A percentile compares a stretch with the other conserved stretches of the same genome.
Conservation (phyloP, 2,113 vertebrate species). For the Lucifuga dentata region DNA sequence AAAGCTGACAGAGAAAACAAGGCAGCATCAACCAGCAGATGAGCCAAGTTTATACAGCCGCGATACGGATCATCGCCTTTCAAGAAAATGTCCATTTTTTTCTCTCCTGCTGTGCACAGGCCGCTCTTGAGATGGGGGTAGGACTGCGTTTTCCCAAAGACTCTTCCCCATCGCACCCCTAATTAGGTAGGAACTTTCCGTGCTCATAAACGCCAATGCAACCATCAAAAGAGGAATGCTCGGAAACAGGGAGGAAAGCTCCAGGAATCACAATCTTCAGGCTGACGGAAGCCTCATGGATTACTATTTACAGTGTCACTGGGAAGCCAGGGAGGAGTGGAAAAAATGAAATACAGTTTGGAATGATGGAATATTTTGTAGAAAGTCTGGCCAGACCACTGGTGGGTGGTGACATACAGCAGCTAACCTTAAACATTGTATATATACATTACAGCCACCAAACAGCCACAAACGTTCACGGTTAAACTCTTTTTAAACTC, state of each 20-base stretch:
- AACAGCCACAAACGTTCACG: conserved; percentile 24
- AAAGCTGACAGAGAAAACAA: conserved; percentile 38
- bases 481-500: not conserved
- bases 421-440: conserved; percentile 34
- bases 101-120: conserved; percentile 45
- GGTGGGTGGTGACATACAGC: conserved; percentile 54
- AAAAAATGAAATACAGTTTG: conserved; percentile 60
- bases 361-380: conserved; percentile 54
- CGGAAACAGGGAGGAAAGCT: conserved; percentile 73
- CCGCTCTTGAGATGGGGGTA: conserved; percentile 51
- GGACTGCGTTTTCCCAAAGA: conserved; percentile 58
- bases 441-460: conserved; percentile 43
- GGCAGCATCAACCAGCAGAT: conserved; percentile 37
- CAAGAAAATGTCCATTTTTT: conserved; percentile 51
- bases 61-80: conserved; percentile 55
- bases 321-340: conserved; percentile 62
- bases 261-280: conserved; percentile 77
- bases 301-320: conserved; percentile 72
- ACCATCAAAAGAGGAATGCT: conserved; percentile 75
- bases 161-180: conserved; percentile 65
- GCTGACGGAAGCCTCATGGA: conserved; percentile 60
- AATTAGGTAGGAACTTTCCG: conserved; percentile 80
- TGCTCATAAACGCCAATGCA: conserved; percentile 66
- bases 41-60: conserved; percentile 56
- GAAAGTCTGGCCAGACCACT: conserved; percentile 62